Base-by-base conservation (phyloP, 2,797 vertebrate genomes). In the Gymnocypris eckloni region DNA sequence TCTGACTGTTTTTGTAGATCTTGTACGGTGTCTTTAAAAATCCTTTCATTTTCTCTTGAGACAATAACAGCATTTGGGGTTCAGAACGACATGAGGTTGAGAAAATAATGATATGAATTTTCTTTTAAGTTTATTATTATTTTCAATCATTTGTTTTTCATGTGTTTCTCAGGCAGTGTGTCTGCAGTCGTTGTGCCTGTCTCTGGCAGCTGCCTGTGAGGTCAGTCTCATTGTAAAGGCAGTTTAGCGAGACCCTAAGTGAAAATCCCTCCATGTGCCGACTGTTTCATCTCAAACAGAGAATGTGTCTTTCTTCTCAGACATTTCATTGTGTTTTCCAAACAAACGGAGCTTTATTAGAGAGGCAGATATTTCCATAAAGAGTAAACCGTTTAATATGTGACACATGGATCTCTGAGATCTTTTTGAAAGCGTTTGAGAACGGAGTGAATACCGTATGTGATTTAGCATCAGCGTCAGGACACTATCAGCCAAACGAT, bases 401-500 rank as follows among this genome's bases (percentile, higher is more conserved):
- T 39, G 43, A 50, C 82, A 41, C 13, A 20, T 52, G 56, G 43
- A 50, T 67, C 12, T 48, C 16, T 8, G 9, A 25, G 39, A 66
- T 33, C 18, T 25, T 20, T 76, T 76, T 50, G 12, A 48, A 50
- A 37, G 52, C 4, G 22, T 64, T 43, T 69, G 20, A 64, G 69
- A 25, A 41, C 11, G 1, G 11, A 61, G 61, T 20, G 78, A 80
- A 50, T 79, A 48, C 13, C 6, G 6, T 73, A 50, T 50, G 56
- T 37, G 41, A 41, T 77, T 77, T 39, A 54, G 22, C 59, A 67
- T 66, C 45, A 28, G 82, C 33, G 4, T 54, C 59, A 54, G 45
- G 37, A 61, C 33, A 39, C 28, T 78, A 71, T 79, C 75, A 22
- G 25, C 52, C 70, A 11, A 84, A 59, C 6, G 4, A 79, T 84